phyloP scores from a whole-genome alignment of 2,797 vertebrate genomes.

The Xenops minutus region DNA sequence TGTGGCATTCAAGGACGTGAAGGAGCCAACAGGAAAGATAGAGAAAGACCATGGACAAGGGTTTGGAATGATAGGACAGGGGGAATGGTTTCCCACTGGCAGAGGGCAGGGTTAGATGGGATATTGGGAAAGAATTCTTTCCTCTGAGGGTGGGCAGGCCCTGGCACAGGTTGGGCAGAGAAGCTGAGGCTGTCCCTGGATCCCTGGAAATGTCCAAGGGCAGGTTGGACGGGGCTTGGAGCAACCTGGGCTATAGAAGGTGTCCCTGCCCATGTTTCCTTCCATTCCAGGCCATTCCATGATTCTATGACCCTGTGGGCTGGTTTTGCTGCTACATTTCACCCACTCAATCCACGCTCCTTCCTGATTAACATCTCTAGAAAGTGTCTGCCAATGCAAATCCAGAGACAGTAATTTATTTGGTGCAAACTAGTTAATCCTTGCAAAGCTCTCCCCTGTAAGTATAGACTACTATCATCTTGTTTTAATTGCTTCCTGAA shows the following conservation, averaged over 20 bases:
- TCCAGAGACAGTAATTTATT: constrained; percentile 24
- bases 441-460: background rate
- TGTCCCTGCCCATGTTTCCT: background rate
- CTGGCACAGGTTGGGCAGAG: background rate
- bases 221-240: background rate
- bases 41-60: background rate
- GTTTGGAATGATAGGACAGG: accelerated
- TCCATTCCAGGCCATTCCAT: background rate
- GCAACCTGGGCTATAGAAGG: background rate
- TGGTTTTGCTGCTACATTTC: background rate
- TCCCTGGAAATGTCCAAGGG: background rate
- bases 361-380: background rate
- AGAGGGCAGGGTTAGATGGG: background rate
- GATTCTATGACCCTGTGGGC: background rate
- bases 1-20: accelerated
- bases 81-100: background rate
- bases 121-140: background rate
- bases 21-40: accelerated
- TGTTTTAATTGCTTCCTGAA: constrained; percentile 39
- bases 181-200: background rate
- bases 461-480: constrained; percentile 10
- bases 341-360: background rate
- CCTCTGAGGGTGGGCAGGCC: accelerated
- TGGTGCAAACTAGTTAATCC: constrained; percentile 24
- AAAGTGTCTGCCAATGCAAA: constrained; percentile 19